Evolutionary conservation across 2,797 vertebrate species (phyloP).

Genomic region (Myotis findleyi): DNA sequence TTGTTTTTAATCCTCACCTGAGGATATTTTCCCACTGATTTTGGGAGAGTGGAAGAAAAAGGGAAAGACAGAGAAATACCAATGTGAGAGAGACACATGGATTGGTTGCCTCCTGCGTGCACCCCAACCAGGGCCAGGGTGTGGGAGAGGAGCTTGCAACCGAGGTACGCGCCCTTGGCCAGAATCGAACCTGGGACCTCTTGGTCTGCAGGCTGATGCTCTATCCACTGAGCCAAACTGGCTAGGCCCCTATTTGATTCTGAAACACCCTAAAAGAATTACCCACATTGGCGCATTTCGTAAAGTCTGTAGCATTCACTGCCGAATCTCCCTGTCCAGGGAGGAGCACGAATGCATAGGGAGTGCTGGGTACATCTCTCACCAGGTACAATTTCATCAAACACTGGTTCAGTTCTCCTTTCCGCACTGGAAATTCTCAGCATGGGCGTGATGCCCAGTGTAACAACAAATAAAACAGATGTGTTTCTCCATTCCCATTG

Average conservation of each 20-base stretch:
- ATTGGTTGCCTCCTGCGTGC: too few species aligned
- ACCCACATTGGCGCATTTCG: background rate
- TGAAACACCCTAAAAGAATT: background rate
- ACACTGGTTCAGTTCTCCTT: slow-evolving; percentile 79
- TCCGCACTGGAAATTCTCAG: slow-evolving; percentile 85
- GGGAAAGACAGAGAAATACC: too few species aligned
- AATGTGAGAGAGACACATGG: too few species aligned
- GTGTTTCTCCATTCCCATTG: slow-evolving; percentile 86
- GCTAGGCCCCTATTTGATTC: background rate
- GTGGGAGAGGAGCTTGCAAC: too few species aligned
- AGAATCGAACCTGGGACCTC: too few species aligned
- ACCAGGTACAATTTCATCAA: slow-evolving; percentile 74
- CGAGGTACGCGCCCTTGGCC: too few species aligned
- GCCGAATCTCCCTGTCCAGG: slow-evolving; percentile 57
- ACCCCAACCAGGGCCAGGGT: too few species aligned
- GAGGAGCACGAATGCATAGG: slow-evolving; percentile 61
- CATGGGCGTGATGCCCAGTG: slow-evolving; percentile 83
- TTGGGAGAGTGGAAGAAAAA: too few species aligned
- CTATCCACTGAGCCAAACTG: too few species aligned
- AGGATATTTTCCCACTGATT: too few species aligned
- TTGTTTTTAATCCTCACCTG: too few species aligned
- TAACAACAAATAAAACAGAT: slow-evolving; percentile 88
- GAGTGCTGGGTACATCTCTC: slow-evolving; percentile 80
- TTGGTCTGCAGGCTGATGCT: too few species aligned
- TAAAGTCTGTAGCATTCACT: slow-evolving; percentile 67